Evolutionary conservation across 53 echinoderm and acorn worm genomes (phyloP).

Genomic region (Crossaster papposus): DNA sequence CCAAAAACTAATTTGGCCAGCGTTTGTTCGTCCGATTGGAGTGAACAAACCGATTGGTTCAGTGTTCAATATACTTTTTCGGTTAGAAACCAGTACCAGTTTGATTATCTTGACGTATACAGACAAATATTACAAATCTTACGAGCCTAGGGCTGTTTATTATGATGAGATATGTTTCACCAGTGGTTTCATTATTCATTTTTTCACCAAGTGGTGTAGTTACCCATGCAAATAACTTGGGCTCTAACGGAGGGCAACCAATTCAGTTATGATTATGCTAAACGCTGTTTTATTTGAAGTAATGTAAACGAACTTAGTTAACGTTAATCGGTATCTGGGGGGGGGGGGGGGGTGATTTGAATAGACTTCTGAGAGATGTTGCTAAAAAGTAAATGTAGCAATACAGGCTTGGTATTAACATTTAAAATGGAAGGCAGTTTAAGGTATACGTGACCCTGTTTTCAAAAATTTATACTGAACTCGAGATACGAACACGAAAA

Average conservation of each 20-base stretch:
- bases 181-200: too few relatives aligned
- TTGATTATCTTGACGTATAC: neutral
- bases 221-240: constrained; percentile 1
- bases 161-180: too few relatives aligned
- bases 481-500: neutral
- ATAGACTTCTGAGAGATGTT: neutral
- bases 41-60: neutral
- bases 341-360: too few relatives aligned
- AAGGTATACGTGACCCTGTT: neutral
- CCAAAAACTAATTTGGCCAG: constrained; percentile 15
- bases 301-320: neutral
- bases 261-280: neutral
- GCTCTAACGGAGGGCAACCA: neutral
- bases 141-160: neutral
- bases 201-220: neutral
- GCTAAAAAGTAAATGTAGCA: neutral
- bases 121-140: neutral
- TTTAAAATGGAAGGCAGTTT: neutral
- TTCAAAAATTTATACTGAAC: neutral
- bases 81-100: neutral
- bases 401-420: neutral
- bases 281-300: neutral
- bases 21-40: neutral
- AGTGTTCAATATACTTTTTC: neutral
- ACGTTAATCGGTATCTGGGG: neutral